A percentile compares a stretch with the other conserved stretches of the same genome.
Evolutionary conservation across 2,113 vertebrate species (phyloP).

Genomic region (Paradisaea rubra): DNA sequence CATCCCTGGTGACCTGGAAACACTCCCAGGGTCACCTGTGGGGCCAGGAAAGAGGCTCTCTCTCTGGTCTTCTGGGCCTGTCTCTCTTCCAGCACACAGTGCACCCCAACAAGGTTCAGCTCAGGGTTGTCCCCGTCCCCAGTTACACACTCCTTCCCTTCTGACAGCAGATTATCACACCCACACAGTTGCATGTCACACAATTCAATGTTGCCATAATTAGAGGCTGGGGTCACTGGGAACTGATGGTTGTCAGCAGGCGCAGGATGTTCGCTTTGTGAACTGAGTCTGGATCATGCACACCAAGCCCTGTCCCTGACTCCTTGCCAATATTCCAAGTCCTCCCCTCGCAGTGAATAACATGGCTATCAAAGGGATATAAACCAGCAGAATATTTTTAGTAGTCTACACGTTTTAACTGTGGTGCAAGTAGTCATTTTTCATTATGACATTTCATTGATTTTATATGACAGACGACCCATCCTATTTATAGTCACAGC

Average conservation of each 20-base stretch:
- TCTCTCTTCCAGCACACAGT: too few species aligned
- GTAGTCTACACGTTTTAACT: background rate
- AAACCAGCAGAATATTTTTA: background rate
- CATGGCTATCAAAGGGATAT: background rate
- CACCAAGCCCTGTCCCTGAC: background rate
- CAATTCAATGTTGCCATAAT: background rate
- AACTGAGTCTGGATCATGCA: background rate
- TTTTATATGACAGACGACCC: background rate
- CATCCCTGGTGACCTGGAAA: too few species aligned
- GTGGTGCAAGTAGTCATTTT: background rate
- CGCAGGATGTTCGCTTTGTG: background rate
- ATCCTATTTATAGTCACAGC: background rate
- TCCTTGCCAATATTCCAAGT: background rate
- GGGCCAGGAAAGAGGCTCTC: too few species aligned
- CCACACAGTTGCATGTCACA: background rate
- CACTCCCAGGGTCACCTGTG: too few species aligned
- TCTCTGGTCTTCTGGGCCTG: too few species aligned
- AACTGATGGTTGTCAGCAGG: background rate
- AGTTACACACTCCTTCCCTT: background rate
- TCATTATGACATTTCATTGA: background rate
- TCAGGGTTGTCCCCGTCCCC: background rate
- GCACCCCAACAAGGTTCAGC: too few species aligned
- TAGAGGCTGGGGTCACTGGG: background rate
- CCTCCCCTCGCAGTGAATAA: background rate
- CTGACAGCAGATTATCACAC: background rate